These are phyloP conservation scores for Syngnathus scovelli DNA, from an alignment of 2,113 vertebrate species.

Conservation along the genomic window DNA sequence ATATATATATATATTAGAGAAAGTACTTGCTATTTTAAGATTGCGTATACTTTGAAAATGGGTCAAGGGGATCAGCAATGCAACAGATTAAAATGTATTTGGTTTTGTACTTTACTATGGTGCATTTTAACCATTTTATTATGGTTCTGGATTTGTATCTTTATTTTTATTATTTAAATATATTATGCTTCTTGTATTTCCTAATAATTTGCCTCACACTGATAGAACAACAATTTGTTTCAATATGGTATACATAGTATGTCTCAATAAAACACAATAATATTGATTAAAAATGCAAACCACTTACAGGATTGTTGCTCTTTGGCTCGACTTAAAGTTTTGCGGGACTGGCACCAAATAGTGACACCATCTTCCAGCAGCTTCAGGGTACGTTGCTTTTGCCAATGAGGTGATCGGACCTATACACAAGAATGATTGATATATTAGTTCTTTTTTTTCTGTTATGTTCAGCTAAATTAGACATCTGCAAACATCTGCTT, in stretches of 20 bases:
- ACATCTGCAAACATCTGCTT: no score
- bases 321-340: conserved; percentile 66
- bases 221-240: no score
- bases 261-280: not conserved
- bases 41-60: no score
- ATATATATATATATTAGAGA: no score
- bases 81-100: no score
- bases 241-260: not conserved
- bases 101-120: no score
- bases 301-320: conserved; percentile 86
- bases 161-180: not conserved
- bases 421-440: conserved; percentile 31
- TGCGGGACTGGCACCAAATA: conserved; percentile 81
- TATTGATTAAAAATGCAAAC: not conserved
- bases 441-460: not conserved
- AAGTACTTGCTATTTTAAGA: no score
- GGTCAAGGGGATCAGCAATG: no score
- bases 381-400: conserved; percentile 75
- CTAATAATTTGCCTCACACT: no score
- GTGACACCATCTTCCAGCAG: conserved; percentile 86
- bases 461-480: not conserved
- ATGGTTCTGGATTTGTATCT: no score
- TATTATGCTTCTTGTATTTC: not conserved
- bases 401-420: conserved; percentile 79
- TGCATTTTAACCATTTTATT: no score